phyloP scores from a whole-genome alignment of 2,888 invertebrate species.

The Agrotis exclamationis region DNA sequence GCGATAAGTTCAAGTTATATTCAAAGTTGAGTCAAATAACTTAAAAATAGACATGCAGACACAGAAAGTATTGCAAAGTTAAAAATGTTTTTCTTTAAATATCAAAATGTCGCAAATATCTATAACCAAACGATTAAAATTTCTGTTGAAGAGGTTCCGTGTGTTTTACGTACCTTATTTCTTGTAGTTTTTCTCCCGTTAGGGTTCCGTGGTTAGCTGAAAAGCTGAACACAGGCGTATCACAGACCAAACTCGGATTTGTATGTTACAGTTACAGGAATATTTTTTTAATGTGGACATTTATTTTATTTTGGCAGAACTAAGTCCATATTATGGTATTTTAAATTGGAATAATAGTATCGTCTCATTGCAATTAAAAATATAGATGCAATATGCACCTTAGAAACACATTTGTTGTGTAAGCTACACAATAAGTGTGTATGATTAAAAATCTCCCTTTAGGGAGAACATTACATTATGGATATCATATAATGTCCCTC shows the following conservation, averaged over 20 bases:
- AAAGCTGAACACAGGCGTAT: constrained; percentile 1
- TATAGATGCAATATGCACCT: no score
- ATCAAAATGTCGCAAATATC: constrained; percentile 7
- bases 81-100: constrained; percentile 31
- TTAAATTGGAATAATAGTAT: no score
- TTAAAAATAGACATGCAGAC: constrained; percentile 46
- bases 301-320: no score
- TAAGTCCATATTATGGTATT: no score
- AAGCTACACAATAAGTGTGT: no score
- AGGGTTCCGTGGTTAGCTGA: constrained; percentile 7
- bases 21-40: constrained; percentile 9
- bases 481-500: no score
- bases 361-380: no score
- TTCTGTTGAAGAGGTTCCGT: constrained; percentile 13
- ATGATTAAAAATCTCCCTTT: no score
- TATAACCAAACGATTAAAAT: constrained; percentile 45
- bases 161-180: constrained; percentile 53
- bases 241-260: not conserved
- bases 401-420: no score
- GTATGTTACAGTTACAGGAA: not conserved
- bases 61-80: constrained; percentile 57
- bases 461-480: no score
- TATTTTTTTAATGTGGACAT: no score
- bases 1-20: not conserved
- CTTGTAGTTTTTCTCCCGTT: not conserved